phyloP scores from a whole-genome alignment of 2,113 vertebrate genomes.

The Columbina picui region DNA sequence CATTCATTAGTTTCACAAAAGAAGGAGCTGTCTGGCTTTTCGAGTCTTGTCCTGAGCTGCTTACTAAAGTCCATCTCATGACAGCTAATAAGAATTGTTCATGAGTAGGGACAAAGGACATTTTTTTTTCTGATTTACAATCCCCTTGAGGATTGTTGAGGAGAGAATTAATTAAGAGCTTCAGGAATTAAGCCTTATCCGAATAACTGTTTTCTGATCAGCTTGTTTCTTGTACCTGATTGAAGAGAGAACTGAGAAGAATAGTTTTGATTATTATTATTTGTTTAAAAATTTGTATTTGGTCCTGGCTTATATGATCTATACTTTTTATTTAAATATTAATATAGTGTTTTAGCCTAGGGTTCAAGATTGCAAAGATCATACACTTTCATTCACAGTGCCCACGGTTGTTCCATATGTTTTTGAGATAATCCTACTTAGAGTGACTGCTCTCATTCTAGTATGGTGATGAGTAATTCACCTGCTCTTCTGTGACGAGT shows the following conservation, averaged over 20 bases:
- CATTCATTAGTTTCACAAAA: background rate
- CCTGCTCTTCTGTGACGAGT: slow-evolving; percentile 41
- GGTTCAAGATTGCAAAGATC: slow-evolving; percentile 57
- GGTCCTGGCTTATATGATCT: slow-evolving; percentile 48
- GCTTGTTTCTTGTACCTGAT: slow-evolving; percentile 16
- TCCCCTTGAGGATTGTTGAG: background rate
- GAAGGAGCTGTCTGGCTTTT: background rate
- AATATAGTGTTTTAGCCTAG: slow-evolving; percentile 58
- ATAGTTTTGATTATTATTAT: slow-evolving; percentile 19
- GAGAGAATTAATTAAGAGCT: background rate
- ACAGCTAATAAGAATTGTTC: background rate
- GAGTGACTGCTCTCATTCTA: slow-evolving; percentile 44
- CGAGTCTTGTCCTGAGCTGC: background rate
- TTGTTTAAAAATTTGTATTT: slow-evolving; percentile 51
- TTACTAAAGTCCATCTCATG: background rate
- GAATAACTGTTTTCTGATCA: slow-evolving; percentile 38
- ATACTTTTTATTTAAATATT: slow-evolving; percentile 65
- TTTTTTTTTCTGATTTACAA: background rate
- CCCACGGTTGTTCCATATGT: slow-evolving; percentile 42
- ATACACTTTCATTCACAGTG: slow-evolving; percentile 69
- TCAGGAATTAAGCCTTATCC: slow-evolving; percentile 22
- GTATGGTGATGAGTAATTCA: slow-evolving; percentile 50
- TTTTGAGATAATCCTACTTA: slow-evolving; percentile 37
- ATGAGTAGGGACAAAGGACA: background rate
- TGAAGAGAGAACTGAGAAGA: slow-evolving; percentile 31